Evolutionary conservation across 2,113 vertebrate species (phyloP), one percentile per base, ranked within the genome.

Genomic region (Notothenia coriiceps): DNA sequence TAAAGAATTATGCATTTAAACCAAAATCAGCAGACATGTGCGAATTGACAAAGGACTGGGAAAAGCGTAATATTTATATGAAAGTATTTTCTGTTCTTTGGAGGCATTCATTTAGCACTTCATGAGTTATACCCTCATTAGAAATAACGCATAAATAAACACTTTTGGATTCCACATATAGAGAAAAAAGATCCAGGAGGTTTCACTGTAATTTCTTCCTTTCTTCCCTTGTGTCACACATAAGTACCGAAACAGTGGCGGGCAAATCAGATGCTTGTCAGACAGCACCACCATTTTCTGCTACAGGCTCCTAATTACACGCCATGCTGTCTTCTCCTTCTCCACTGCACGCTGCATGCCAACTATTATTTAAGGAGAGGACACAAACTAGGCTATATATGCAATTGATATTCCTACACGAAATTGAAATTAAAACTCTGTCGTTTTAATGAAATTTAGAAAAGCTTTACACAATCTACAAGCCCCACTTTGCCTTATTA

Each of bases 211-310:
- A 79, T 46, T 77, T 78, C 66, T 15, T 68, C 54, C 73, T 81
- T 89, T 93, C 64, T 82, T 89, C 82, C 77, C 52, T 66, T 13
- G 20, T 88, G 89, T 91, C 85, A 89, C 85, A 74, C 79, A 15
- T 92, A 89, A 92, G 79, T 77, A 83, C 79, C 91, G 86, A 79
- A 77, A 90, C 86, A 90, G 80, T 67, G 43, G 83, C 83, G 70
- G 71, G 69, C 10, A 92, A 93, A 93, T 91, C 80, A 83, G 84
- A 81, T 47, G 14, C 51, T 55, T 91, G 91, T 93, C 54, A 69
- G 71, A 90, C 89, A 91, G 60, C 65, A 2, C 25, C 29, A 74
- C 84, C 72, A 88, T 91, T 86, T 92, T 89, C 81, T 87, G 88
- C 86, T 47, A 13, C 11, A 44, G 35, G 29, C 59, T 44, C 7